Base-by-base conservation (phyloP, 2,797 vertebrate genomes). In the Sebastes umbrosus region DNA sequence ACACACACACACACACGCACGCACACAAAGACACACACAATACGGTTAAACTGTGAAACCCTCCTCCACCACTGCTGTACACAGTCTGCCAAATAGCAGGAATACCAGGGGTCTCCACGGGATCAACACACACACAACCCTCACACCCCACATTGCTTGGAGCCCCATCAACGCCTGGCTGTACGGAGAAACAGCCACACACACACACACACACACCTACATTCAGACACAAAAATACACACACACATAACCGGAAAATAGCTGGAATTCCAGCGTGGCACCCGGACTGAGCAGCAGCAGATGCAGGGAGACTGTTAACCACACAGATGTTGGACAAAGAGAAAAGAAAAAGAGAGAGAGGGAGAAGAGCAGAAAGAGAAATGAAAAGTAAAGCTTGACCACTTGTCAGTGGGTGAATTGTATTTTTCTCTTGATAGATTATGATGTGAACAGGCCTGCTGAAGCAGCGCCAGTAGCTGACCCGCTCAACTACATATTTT, bases 221-320 rank as follows among this genome's bases (percentile, higher is more conserved):
- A 67, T 3, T 66, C 24, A 39, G 29, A 66, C 59, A 55, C 68
- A 79, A 76, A 88, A 8, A 70, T 65, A 78, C 65, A 64, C 77
- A 29, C 77, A 73, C 52, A 75, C 62, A 87, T 27, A 92, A 85
- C 84, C 34, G 75, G 88, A 92, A 94, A 94, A 96, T 95, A 87
- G 87, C 91, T 93, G 69, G 75, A 86, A 96, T 96, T 95, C 95
- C 93, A 92, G 85, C 59, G 16, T 88, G 83, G 94, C 92, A 94
- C 84, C 83, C 88, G 22, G 79, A 86, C 88, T 79, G 88, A 90
- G 84, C 87, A 84, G 89, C 88, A 93, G 92, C 93, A 94, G 93
- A 94, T 92, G 91, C 81, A 79, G 71, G 39, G 31, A 77, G 69
- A 76, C 75, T 74, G 76, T 80, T 87, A 79, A 87, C 81, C 69